Evolutionary conservation across 2,888 invertebrate genomes (phyloP).

Genomic region (Scaeva pyrastri): DNA sequence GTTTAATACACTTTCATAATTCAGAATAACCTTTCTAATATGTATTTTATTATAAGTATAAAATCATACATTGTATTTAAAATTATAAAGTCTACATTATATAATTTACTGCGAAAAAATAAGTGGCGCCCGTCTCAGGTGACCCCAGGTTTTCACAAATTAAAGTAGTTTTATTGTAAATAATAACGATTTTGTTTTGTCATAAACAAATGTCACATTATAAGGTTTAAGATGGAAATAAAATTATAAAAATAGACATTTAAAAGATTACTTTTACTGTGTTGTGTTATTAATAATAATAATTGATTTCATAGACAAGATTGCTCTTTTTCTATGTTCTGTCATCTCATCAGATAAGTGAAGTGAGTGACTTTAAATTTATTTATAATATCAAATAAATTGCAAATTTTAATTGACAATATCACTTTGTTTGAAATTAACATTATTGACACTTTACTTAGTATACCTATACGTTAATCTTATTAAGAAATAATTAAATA

Average conservation of each 20-base stretch:
- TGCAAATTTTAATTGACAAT: background rate
- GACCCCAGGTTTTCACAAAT: no score
- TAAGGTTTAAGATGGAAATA: background rate
- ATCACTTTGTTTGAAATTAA: background rate
- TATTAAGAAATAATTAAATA: no score
- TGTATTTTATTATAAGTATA: no score
- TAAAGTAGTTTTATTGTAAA: background rate
- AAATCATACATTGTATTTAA: slow-evolving; percentile 1
- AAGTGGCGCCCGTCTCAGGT: slow-evolving; percentile 1
- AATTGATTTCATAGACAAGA: background rate
- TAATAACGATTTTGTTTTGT: background rate
- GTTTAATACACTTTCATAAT: no score
- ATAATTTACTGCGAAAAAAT: background rate
- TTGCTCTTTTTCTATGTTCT: background rate
- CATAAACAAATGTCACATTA: background rate
- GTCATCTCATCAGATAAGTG: background rate
- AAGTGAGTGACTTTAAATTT: slow-evolving; percentile 1
- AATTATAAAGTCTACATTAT: background rate
- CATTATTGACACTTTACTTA: no score
- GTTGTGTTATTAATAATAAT: no score
- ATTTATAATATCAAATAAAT: background rate
- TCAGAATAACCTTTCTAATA: background rate
- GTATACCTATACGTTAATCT: no score
- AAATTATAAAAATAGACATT: background rate
- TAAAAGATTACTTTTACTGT: background rate